A percentile compares a stretch with the other conserved stretches of the same genome.
Conservation (phyloP, 2,113 vertebrate genomes). For the Oncorhynchus gorbuscha region DNA sequence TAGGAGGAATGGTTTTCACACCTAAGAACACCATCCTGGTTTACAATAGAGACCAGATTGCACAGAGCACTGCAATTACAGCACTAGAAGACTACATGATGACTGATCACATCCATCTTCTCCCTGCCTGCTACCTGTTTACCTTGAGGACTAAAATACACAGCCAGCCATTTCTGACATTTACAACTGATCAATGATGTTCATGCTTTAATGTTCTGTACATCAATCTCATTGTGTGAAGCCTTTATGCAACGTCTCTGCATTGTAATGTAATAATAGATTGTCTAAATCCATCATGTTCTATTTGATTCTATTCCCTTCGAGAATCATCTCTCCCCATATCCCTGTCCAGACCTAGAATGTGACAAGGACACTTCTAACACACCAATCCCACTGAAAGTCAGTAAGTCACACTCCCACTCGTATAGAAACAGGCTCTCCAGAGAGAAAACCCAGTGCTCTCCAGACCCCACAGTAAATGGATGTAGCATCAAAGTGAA, state of each 20-base stretch:
- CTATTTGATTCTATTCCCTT: neutral
- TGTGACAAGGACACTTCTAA: neutral
- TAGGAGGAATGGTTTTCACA: conserved; percentile 6
- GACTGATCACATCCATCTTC: neutral
- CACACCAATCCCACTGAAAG: neutral
- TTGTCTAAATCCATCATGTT: no score
- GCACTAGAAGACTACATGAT: neutral
- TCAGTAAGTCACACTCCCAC: neutral
- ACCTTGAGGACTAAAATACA: neutral
- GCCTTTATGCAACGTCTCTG: no score
- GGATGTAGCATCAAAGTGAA: conserved; percentile 12
- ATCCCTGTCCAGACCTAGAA: neutral
- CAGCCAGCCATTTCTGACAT: neutral
- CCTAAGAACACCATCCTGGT: neutral
- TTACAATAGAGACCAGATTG: neutral
- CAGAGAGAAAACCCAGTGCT: conserved; percentile 12
- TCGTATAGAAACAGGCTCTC: neutral
- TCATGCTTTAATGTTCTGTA: no score
- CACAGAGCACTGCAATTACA: neutral
- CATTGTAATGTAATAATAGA: no score
- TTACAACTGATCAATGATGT: neutral
- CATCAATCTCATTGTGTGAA: no score
- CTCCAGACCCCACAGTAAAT: conserved; percentile 25
- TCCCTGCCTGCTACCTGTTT: neutral
- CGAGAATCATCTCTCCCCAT: neutral